Base-by-base conservation (phyloP, 2,888 invertebrate species). In the Drosophila hawaiiensis region DNA sequence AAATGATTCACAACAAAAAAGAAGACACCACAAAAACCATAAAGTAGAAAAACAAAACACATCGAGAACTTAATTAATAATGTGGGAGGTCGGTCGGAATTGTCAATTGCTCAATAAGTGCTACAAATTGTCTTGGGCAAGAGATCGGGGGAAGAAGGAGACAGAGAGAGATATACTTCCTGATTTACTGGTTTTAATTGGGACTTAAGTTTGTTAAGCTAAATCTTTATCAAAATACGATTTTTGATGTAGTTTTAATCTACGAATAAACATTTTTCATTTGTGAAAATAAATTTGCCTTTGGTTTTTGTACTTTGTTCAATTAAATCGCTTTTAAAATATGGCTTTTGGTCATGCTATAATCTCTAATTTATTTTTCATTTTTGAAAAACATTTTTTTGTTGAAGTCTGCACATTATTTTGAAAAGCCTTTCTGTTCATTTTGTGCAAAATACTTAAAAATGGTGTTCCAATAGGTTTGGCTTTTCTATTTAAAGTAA, bases 1-100 rank as follows among this genome's bases (percentile, higher is more conserved):
- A 69, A 79, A 72, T 62, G 67, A 69, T 73, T 62, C 49, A 59
- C 52, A 67, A 53, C 59, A 37, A 56, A 31, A 61, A 63, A 10
- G 53, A 37, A 62, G 35, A 6, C n/a, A 28, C n/a, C 56, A 58
- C 25, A 9, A 58, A 37, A 31, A 43, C 35, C 33, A 28, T 7
- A 29, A 39, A 56, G 39, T 41, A 35, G 12, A 49, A 56, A 56
- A 25, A 22, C n/a, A 41, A 64, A 58, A 52, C 7, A 41, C 28
- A 63, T 63, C 37, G 49, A 73, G 58, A 63, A 68, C 63, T 78
- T 73, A 78, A 78, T 78, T 76, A 78, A 78, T 54, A 69, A 78
- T 76, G 78, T 78, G 76, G 78, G 78, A 63, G 72, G 78, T 74
- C 74, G 28, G 19, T 50, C 16, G 58, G 39, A 67, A 41, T 75